Percentiles rank a stretch among this genome's conserved stretches.
phyloP scores from a whole-genome alignment of 2,888 invertebrate species.

The Coecobrya sp. region DNA sequence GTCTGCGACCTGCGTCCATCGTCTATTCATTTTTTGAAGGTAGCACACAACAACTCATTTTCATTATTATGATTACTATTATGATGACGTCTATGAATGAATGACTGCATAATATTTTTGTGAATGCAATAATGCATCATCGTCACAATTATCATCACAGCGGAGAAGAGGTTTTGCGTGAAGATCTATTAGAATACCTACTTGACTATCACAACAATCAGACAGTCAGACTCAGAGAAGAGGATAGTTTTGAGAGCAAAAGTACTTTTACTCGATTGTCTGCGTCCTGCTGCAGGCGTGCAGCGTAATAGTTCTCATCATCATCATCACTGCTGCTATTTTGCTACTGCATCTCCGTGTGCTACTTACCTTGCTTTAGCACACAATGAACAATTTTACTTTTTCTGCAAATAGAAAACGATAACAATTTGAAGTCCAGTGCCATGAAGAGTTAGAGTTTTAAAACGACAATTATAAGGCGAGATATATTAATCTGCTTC shows the following conservation, averaged over 20 bases:
- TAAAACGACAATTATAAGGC: background rate
- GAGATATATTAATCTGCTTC: too few species aligned
- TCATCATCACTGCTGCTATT: slow-evolving; percentile 15
- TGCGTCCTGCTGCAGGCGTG: slow-evolving; percentile 7
- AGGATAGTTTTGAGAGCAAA: slow-evolving; percentile 67
- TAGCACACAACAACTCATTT: slow-evolving; percentile 41
- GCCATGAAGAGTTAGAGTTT: slow-evolving; percentile 15
- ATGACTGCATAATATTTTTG: slow-evolving; percentile 32
- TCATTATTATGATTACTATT: slow-evolving; percentile 44
- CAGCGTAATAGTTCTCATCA: background rate
- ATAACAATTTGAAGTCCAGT: slow-evolving; percentile 3
- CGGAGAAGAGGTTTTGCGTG: background rate
- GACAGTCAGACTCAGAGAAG: slow-evolving; percentile 12
- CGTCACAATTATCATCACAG: background rate
- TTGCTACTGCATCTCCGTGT: slow-evolving; percentile 51
- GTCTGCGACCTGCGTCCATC: background rate
- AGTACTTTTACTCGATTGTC: slow-evolving; percentile 69
- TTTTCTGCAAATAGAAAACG: background rate
- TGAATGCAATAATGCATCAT: slow-evolving; percentile 33
- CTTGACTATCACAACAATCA: slow-evolving; percentile 6
- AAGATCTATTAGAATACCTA: background rate
- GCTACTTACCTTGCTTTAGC: slow-evolving; percentile 36
- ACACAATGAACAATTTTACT: background rate
- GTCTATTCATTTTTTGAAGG: slow-evolving; percentile 53
- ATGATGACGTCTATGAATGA: background rate